Conservation (phyloP, 2,797 vertebrate genomes). For the Poeciliopsis paucimaculata region DNA sequence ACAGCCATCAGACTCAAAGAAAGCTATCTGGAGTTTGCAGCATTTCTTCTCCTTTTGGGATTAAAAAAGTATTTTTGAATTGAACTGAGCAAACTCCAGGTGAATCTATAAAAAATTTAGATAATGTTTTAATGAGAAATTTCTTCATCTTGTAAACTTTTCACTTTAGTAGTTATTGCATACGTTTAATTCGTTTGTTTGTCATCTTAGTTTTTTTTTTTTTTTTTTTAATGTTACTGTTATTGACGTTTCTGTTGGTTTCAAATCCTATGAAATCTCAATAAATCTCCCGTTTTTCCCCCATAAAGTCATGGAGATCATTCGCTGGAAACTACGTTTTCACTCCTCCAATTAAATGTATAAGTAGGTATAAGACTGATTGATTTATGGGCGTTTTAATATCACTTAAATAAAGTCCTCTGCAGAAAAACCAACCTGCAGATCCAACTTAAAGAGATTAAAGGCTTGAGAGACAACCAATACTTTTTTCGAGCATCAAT, state of each 20-base stretch:
- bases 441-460: not conserved
- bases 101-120: not conserved
- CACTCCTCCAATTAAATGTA: not conserved
- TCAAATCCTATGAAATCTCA: not conserved
- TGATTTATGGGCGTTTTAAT: not conserved
- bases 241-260: not conserved
- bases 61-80: not conserved
- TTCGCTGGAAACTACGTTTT: not conserved
- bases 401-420: not conserved
- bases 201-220: not conserved
- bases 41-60: not conserved
- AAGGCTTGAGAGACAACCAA: not conserved
- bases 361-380: not conserved
- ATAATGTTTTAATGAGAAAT: not conserved
- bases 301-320: not conserved
- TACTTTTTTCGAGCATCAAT: not conserved
- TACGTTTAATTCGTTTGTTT: not conserved
- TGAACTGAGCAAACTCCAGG: not conserved
- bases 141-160: not conserved
- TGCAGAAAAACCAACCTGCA: not conserved
- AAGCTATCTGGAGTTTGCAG: not conserved
- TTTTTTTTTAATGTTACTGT: not conserved
- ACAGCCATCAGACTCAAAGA: not conserved
- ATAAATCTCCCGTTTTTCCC: not conserved
- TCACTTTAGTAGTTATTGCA: not conserved